Conservation (phyloP, 1,140 invertebrate genomes). For the Colletes gigas region DNA sequence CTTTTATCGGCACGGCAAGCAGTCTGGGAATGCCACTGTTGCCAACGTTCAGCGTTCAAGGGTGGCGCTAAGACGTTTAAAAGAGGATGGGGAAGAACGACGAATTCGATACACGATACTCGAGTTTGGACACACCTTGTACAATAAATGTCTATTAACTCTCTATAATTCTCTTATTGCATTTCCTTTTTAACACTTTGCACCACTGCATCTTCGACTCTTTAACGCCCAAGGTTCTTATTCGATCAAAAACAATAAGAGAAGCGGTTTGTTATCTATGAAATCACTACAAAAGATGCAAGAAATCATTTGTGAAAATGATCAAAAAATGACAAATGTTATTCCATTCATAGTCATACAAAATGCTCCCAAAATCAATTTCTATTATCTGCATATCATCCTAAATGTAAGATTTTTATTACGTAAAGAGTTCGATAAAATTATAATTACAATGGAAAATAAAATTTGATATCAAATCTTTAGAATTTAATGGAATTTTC, state of each 20-base stretch:
- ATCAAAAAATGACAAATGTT: no score
- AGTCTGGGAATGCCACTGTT: constrained; percentile 54
- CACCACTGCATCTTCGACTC: no score
- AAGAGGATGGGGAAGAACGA: constrained; percentile 30
- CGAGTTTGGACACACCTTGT: background rate
- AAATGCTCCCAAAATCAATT: no score
- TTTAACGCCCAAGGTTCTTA: no score
- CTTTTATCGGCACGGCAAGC: constrained; percentile 59
- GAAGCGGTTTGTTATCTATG: no score
- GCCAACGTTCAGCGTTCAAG: constrained; percentile 20
- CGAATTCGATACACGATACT: background rate
- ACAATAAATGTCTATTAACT: constrained; percentile 5
- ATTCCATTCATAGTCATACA: no score
- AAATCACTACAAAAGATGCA: no score
- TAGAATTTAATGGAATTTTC: background rate
- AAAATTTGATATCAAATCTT: background rate
- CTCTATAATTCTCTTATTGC: no score
- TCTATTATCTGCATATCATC: background rate
- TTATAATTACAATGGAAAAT: background rate
- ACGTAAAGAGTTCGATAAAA: background rate
- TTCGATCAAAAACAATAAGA: no score
- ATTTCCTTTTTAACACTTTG: no score
- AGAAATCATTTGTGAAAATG: no score
- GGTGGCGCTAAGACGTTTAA: constrained; percentile 43
- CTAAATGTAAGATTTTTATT: background rate